Base-by-base conservation (phyloP, 92 coral and sea anemone species). In the Palythoa caribaeorum region DNA sequence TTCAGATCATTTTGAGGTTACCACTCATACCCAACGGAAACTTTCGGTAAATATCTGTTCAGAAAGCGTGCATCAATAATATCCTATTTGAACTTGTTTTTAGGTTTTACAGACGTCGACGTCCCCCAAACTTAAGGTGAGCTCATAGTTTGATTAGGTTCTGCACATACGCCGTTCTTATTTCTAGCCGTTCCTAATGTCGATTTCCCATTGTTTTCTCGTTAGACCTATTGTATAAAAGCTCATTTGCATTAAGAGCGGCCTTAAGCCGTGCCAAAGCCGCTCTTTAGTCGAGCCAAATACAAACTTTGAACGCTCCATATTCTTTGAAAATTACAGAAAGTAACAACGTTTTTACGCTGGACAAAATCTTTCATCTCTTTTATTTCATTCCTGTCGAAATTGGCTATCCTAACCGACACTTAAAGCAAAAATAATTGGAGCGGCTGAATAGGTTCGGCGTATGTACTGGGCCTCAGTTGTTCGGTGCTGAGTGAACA, bases 381-480 rank as follows among this genome's bases (percentile, higher is more conserved):
- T 57, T 57, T 57, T 57, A 57, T 57, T 57, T 57, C 63, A 57
- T 57, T 57, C 63, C 63, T 57, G 8, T 57, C 63, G 63, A 57
- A 57, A 57, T 57, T 57, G 63, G 63, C 63, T 57, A 57, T 57
- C 63, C 63, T 57, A 57, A 57, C 63, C 63, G 63, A 57, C 63
- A 57, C 63, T 57, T 57, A 57, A 57, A 57, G 63, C 63, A 57
- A 5, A 57, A 57, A 57, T 57, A 57, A 57, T 57, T 57, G 63
- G 63, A 57, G 63, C 63, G 63, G 63, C 63, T 57, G 63, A 57
- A 57, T 57, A 57, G 63, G 63, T 57, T 57, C 63, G 15, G 63
- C 63, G 63, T 57, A 57, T 57, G 63, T 57, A 57, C 63, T 57
- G 63, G 63, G 63, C 63, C 63, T 57, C 63, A 57, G 63, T 57